Evolutionary conservation across 1,140 invertebrate genomes (phyloP), one percentile per base, ranked within the genome.

Genomic region (Drosophila erecta): DNA sequence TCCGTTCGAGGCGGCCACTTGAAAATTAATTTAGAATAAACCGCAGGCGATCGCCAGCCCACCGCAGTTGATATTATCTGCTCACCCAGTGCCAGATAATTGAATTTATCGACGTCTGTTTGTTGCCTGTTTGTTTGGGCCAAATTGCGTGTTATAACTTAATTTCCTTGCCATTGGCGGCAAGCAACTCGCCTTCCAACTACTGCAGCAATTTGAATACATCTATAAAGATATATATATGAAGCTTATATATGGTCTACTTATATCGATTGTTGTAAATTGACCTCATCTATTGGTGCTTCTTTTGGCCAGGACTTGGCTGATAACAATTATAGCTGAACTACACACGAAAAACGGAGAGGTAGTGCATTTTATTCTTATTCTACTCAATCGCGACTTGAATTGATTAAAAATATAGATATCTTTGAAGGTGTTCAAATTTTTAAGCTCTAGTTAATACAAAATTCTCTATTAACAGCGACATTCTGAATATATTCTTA

Each of bases 21-120:
- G 67, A 85, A 85, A 86, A 85, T 85, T 85, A 70, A 81, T 85
- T 81, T 85, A 37, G 59, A 86, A 41, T 38, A 70, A 81, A 85
- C 81, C 81, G 67, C 81, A 73, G 81, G 81, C 81, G 64, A 70
- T 84, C 24, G 64, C 51, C 56, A 56, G 17, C 46, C 8, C 35
- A 55, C 40, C 41, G 40, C 44, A 47, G 41, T 54, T 30, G 8
- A 12, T 11, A 14, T n/a, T 35, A 55, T 46, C 58, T 58, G 62
- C 51, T 53, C 44, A 70, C 70, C 53, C 47, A 60, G 22, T 47
- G 62, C 17, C 56, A 59, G 60, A 78, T 86, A 85, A 85, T 85
- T 81, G 67, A 85, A 85, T 85, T 86, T 86, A 77, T 78, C 73
- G 49, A 47, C 59, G 20, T 57, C 57, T 17, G 51, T 33, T 59